A percentile compares a stretch with the other conserved stretches of the same genome.
These are phyloP conservation scores for Paralvinella palmiformis DNA, from an alignment of 1,140 invertebrate species.

Conservation along the genomic window DNA sequence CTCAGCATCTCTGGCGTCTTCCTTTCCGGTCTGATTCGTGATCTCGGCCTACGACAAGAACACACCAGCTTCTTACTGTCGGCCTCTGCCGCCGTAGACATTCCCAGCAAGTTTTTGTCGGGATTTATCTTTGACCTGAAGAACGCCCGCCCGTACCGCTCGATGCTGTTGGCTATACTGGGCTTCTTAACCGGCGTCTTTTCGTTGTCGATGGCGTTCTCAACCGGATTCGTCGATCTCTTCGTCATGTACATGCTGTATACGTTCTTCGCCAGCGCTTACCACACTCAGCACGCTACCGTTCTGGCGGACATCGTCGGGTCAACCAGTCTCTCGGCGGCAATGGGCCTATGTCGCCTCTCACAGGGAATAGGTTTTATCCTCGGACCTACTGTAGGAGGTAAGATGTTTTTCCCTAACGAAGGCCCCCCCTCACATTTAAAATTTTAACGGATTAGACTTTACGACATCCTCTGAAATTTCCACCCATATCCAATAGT, in stretches of 20 bases:
- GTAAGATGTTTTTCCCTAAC: no score
- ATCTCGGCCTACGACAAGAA: neutral
- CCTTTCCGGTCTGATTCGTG: neutral
- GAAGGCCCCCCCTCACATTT: no score
- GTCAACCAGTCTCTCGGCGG: neutral
- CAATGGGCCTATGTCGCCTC: slow-evolving; percentile 13
- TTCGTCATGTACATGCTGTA: neutral
- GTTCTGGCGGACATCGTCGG: slow-evolving; percentile 11
- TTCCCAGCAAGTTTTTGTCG: slow-evolving; percentile 4
- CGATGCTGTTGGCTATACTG: neutral
- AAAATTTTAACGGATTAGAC: no score
- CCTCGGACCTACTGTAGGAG: slow-evolving; percentile 7
- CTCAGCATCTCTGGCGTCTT: slow-evolving; percentile 1
- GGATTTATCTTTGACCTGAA: slow-evolving; percentile 14
- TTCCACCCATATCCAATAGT: no score
- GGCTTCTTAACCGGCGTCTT: neutral
- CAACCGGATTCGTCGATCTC: neutral
- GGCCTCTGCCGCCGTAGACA: neutral
- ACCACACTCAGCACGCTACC: slow-evolving; percentile 11
- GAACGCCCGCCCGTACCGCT: neutral
- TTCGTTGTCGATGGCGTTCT: neutral
- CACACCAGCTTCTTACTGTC: neutral
- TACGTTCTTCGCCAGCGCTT: neutral
- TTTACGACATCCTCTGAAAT: no score
- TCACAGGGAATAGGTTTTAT: slow-evolving; percentile 13